A percentile compares a stretch with the other conserved stretches of the same genome.
These are phyloP conservation scores for Pelvicachromis taeniatus DNA, from an alignment of 2,113 vertebrate genomes.

Conservation along the genomic window DNA sequence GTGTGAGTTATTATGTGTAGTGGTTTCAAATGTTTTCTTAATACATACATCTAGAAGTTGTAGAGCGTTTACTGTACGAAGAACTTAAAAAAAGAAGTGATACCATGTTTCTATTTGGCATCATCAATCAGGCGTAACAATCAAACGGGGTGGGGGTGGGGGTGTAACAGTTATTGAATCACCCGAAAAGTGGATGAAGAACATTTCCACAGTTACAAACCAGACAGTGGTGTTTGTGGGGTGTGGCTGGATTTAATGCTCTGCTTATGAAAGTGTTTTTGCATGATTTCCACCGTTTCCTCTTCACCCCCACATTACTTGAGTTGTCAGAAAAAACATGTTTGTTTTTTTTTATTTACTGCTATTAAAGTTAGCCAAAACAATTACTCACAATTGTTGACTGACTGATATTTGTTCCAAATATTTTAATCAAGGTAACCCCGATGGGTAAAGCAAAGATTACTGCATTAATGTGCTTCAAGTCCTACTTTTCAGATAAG, in stretches of 20 bases:
- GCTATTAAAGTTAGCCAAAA: neutral
- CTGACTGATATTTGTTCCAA: neutral
- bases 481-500: no score
- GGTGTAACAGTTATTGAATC: neutral
- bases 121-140: neutral
- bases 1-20: slow-evolving; percentile 65
- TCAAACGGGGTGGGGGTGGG: neutral
- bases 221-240: neutral
- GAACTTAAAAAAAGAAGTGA: neutral
- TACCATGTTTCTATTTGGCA: neutral
- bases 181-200: neutral
- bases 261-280: neutral
- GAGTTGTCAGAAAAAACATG: neutral
- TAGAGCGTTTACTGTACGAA: neutral
- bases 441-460: neutral
- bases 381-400: neutral
- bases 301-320: neutral
- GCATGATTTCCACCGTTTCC: neutral
- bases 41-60: neutral
- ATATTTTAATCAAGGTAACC: neutral
- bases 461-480: neutral
- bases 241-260: neutral
- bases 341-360: accelerated
- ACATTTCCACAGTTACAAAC: neutral
- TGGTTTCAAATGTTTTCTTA: neutral